Base-by-base conservation (phyloP, 2,797 vertebrate species). In the Paguma larvata region DNA sequence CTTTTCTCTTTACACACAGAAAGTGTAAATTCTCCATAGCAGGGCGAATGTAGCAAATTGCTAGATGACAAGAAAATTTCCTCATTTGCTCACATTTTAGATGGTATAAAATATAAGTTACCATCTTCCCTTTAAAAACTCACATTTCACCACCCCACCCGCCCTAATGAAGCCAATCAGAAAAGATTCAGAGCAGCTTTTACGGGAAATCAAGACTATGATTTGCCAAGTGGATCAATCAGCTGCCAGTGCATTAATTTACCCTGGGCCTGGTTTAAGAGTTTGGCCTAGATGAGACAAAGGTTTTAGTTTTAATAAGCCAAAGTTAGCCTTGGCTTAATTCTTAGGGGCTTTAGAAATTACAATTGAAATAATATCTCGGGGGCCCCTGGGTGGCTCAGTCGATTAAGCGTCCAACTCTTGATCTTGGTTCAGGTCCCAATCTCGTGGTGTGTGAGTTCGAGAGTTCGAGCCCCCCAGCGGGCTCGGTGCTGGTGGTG, bases 21-120 rank as follows among this genome's bases (percentile, higher is more conserved):
- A 59, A 85, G 46, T 38, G 12, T 16, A 38, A 91, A 62, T 48
- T 75, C 44, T 21, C 18, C 44, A 53, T n/a, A 13, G 25, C 73
- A 83, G 32, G 38, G 19, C 92, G 4, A 85, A 91, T 34, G 32
- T 75, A 56, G 14, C 63, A 70, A 53, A 85, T 59, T 80, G 11
- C 16, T 56, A 89, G 89, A 14, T 38, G 78, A 83, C 21, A 41
- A 62, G 34, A 75, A 70, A 80, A 68, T 79, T 18, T 63, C 21
- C 59, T 88, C 48, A 41, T 68, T 84, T 73, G 63, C 62, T 94
- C 15, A 84, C 70, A 41, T 53, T 94, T 95, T 86, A 77, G 80
- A 59, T 86, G 10, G 46, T 77, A 4, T 27, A 87, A 86, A 90
- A 70, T 78, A 44, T 25, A 93, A 90, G 73, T 59, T n/a, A 86